Evolutionary conservation across 1,140 invertebrate genomes (phyloP), one percentile per base, ranked within the genome.

Genomic region (Hylyphantes graminicola): DNA sequence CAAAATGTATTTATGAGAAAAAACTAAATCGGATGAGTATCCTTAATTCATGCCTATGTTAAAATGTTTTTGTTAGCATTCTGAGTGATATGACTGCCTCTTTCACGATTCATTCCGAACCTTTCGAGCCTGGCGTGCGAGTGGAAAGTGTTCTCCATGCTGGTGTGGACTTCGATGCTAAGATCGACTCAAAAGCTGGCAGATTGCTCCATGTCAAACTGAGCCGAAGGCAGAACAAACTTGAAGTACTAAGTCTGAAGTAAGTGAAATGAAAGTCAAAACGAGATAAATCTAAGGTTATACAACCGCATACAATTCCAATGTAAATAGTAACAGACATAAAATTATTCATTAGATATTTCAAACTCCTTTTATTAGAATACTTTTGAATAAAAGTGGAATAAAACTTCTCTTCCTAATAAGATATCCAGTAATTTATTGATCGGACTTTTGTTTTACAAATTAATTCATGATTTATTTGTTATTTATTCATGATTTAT

Each of bases 141-240:
- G 89, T 96, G 4, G 89, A 93, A 6, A 92, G 92, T 0, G 94
- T 92, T 64, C 88, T 96, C 2, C 93, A 96, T 87, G 93, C 95
- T 0, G 93, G 95, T 0, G 94, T 94, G 79, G 95, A 94, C n/a
- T 90, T 93, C 9, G 93, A 95, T 86, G 85, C 95, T 0, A 92
- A 92, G 17, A 90, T 94, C 0, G 92, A 93, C 70, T 53, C 93
- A 12, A 87, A 92, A 7, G 91, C 93, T 53, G 93, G 93, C 1
- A 90, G 92, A 57, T 93, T 93, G 1, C 91, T 97, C 72, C 94
- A 95, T 85, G 87, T 96, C 0, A 93, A 93, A 87, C 88, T 96
- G 15, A 93, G 93, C 10, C 88, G 96, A 0, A 96, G 96, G 0
- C 91, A 95, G 61, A 92, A 95, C 61, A 95, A 94, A 87, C 93